Conservation (phyloP, 35 echinoderm and acorn worm species). For the Chiridota heheva region DNA sequence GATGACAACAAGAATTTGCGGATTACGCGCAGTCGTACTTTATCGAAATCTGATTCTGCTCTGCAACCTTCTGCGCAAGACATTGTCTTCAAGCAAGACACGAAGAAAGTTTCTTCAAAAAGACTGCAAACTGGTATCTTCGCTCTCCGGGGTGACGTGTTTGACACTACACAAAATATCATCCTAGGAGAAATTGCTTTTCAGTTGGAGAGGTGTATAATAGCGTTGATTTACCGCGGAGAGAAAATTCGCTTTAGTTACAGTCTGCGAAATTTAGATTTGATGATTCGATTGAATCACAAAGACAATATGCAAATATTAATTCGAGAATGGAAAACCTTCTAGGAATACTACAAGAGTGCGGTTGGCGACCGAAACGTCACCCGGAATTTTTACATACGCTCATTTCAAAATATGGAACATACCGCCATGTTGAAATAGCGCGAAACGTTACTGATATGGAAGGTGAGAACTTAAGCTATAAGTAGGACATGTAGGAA, state of each 20-base stretch:
- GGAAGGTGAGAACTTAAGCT: neutral
- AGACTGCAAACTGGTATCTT: no score
- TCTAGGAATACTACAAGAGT: slow-evolving; percentile 24
- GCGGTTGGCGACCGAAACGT: slow-evolving; percentile 39
- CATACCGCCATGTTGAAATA: slow-evolving; percentile 21
- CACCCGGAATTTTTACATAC: slow-evolving; percentile 47
- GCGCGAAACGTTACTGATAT: neutral
- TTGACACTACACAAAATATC: no score
- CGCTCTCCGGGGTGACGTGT: no score
- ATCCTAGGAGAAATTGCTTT: slow-evolving; percentile 89
- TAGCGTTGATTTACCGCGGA: slow-evolving; percentile 70
- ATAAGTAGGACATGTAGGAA: neutral
- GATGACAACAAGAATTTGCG: no score
- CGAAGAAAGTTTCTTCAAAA: no score
- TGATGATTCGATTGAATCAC: slow-evolving; percentile 40
- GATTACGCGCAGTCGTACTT: no score
- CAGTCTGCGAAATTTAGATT: slow-evolving; percentile 41
- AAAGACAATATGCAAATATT: neutral
- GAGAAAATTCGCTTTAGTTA: slow-evolving; percentile 23
- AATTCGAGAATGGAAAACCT: neutral
- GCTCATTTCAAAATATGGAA: slow-evolving; percentile 56
- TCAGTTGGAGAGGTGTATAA: slow-evolving; percentile 66
- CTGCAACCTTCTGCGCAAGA: no score
- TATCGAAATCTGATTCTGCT: no score
- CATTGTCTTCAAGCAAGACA: no score